Evolutionary conservation across 2,888 invertebrate genomes (phyloP).

Genomic region (Atherix ibis): DNA sequence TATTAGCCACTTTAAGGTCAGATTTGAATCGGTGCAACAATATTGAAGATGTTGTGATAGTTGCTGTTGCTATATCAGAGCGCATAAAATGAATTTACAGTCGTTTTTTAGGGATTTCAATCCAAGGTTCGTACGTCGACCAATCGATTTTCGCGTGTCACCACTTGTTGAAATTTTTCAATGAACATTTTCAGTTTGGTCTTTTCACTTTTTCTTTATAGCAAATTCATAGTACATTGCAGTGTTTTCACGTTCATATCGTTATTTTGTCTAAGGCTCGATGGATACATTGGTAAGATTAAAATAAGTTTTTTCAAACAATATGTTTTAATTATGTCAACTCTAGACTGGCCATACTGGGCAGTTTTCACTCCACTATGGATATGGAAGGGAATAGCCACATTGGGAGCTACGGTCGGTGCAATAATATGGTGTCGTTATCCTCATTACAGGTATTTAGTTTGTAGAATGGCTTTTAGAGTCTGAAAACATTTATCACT

Average conservation of each 20-base stretch:
- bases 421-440: slow-evolving; percentile 92
- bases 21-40: no score
- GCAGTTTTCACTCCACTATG: slow-evolving; percentile 91
- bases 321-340: background rate
- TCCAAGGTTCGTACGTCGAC: slow-evolving; percentile 57
- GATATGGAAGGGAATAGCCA: slow-evolving; percentile 90
- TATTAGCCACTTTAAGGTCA: no score
- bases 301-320: background rate
- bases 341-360: slow-evolving; percentile 80
- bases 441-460: slow-evolving; percentile 72
- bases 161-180: slow-evolving; percentile 8
- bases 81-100: slow-evolving; percentile 74
- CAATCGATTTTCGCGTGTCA: slow-evolving; percentile 3
- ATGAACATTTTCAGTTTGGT: slow-evolving; percentile 3
- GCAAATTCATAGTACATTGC: slow-evolving; percentile 93
- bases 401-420: slow-evolving; percentile 79
- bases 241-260: slow-evolving; percentile 84
- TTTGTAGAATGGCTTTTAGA: background rate
- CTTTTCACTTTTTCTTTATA: slow-evolving; percentile 37
- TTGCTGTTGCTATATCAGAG: no score
- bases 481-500: slow-evolving; percentile 6
- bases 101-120: slow-evolving; percentile 82
- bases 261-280: slow-evolving; percentile 77
- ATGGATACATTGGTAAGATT: slow-evolving; percentile 50
- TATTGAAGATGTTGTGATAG: no score